Evolutionary conservation across 1,140 invertebrate species (phyloP), one percentile per base, ranked within the genome.

Genomic region (Zaprionus tsacasi): DNA sequence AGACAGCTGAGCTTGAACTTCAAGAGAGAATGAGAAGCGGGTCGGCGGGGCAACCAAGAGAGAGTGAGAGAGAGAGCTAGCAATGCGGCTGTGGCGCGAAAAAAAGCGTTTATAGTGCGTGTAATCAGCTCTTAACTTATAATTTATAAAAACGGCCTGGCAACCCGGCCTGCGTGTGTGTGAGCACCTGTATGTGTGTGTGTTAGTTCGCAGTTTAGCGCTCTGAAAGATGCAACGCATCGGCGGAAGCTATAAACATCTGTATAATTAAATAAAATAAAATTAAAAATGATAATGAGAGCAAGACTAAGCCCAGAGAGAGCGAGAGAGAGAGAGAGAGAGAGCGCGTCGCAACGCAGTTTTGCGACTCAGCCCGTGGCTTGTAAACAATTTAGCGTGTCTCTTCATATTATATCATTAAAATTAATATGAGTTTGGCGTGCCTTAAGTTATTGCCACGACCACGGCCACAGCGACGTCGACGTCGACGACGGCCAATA

Each of bases 241-340:
- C 78, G 85, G 78, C 85, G 85, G 85, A 88, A 89, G 74, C 81
- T 79, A 89, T 88, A 89, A 89, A 88, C 81, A 85, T 89, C 75
- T 89, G 85, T 88, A 89, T 88, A 88, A 88, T 88, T 89, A 88
- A 85, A 88, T 88, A 88, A 88, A 88, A 88, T 88, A 81, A 88
- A 88, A 88, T 88, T 88, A 85, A 85, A 85, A 89, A 88, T 87
- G 85, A 83, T 88, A 88, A 88, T 88, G 81, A 88, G 79, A 67
- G 45, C 21, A 30, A 25, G 52, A 17, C 40, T 45, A 57, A 35
- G 33, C 17, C 52, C 11, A 27, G 38, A 45, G 59, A 21, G 45
- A 48, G 35, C 59, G 36, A 54, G 40, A 27, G 59, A 54, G n/a
- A 15, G 59, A 27, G 21, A 27, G 33, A 21, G 45, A 25, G 45